phyloP scores from a whole-genome alignment of 2,888 invertebrate species.

The Drosophila buzzatii region DNA sequence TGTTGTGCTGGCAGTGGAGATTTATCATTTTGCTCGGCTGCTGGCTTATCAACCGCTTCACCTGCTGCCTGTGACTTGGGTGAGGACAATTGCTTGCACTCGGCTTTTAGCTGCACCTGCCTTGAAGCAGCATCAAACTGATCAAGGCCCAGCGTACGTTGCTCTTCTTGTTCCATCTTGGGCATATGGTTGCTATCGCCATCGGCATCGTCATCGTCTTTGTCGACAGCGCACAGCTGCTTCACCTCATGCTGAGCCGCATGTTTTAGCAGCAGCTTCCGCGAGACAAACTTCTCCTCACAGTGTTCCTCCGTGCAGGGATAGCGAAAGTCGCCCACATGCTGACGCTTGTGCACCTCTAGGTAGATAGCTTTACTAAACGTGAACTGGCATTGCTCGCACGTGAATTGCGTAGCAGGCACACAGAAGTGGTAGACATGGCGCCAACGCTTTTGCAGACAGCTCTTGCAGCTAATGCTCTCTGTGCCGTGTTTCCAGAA shows the following conservation, averaged over 20 bases:
- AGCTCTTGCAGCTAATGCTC: conserved; percentile 93
- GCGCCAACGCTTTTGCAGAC: conserved; percentile 95
- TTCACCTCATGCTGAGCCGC: conserved; percentile 86
- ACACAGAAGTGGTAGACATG: conserved; percentile 96
- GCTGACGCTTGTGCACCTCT: conserved; percentile 93
- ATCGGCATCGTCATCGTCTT: background rate
- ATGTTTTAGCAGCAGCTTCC: conserved; percentile 91
- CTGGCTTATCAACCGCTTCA: conserved; percentile 12
- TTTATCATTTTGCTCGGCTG: conserved; percentile 8
- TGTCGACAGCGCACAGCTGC: conserved; percentile 5
- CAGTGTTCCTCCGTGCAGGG: conserved; percentile 90
- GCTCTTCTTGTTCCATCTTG: conserved; percentile 20
- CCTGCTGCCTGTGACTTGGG: conserved; percentile 9
- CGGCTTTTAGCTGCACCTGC: background rate
- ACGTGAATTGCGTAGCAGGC: conserved; percentile 91
- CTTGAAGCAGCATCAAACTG: conserved; percentile 21
- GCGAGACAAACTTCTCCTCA: conserved; percentile 92
- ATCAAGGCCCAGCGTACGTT: conserved; percentile 13
- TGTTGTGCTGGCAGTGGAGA: background rate
- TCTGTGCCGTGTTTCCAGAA: conserved; percentile 97
- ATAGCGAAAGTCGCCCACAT: conserved; percentile 90
- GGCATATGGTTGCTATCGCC: conserved; percentile 16
- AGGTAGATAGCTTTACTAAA: conserved; percentile 92
- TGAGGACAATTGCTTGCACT: background rate
- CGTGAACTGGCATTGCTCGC: conserved; percentile 92